phyloP scores from a whole-genome alignment of 1,140 invertebrate species.

The Aethina tumida region DNA sequence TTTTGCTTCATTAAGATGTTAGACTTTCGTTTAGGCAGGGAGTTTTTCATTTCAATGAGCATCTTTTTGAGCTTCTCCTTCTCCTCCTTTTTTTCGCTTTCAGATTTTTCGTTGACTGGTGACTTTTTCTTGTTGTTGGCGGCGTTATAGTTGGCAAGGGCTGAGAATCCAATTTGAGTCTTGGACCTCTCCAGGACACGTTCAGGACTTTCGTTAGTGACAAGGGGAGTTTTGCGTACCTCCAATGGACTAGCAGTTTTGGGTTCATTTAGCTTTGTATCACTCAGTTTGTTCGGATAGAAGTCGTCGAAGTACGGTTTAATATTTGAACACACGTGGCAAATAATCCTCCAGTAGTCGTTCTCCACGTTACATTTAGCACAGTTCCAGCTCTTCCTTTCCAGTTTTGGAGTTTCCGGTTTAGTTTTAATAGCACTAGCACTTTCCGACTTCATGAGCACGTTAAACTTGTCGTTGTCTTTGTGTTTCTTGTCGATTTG shows the following conservation, averaged over 20 bases:
- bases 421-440: constrained; percentile 22
- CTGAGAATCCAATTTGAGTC: constrained; percentile 33
- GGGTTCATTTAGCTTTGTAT: constrained; percentile 11
- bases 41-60: constrained; percentile 57
- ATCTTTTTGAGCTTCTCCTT: constrained; percentile 47
- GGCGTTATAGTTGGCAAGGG: constrained; percentile 18
- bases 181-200: constrained; percentile 28
- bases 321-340: constrained; percentile 42
- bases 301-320: constrained; percentile 36
- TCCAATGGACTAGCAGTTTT: constrained; percentile 13
- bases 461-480: constrained; percentile 15
- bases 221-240: constrained; percentile 11
- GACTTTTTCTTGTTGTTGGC: constrained; percentile 17
- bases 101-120: constrained; percentile 12
- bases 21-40: constrained; percentile 43
- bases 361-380: constrained; percentile 45
- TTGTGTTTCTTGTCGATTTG: constrained; percentile 23
- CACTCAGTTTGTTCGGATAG: constrained; percentile 12
- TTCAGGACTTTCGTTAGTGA: constrained; percentile 9
- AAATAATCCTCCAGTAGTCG: constrained; percentile 44
- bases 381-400: constrained; percentile 40
- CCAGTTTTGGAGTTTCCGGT: constrained; percentile 24
- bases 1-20: constrained; percentile 23
- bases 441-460: constrained; percentile 30
- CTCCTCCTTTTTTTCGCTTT: constrained; percentile 36